These are phyloP conservation scores for Phylloscopus trochiloides DNA, from an alignment of 2,113 vertebrate species.

Conservation along the genomic window DNA sequence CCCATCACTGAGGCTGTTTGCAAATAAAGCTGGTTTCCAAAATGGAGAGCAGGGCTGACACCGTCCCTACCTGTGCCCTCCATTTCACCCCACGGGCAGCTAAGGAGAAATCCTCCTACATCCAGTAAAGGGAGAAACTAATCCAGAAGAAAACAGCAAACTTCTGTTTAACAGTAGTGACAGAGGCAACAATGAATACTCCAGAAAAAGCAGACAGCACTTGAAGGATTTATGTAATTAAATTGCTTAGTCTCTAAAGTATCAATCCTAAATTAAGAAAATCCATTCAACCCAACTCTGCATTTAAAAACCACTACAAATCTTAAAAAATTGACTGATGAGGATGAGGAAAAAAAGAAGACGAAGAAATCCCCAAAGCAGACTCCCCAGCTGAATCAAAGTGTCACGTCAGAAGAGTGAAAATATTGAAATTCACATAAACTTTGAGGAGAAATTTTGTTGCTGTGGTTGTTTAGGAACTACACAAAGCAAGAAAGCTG, in stretches of 20 bases:
- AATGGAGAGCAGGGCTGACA: background rate
- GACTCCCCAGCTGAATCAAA: background rate
- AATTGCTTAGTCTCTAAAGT: background rate
- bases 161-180: background rate
- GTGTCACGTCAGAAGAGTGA: background rate
- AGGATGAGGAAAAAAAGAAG: background rate
- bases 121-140: background rate
- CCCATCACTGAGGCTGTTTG: background rate
- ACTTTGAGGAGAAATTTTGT: background rate
- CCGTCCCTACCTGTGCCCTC: background rate
- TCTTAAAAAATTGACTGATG: background rate
- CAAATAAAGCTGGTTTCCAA: background rate
- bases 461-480: background rate
- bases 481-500: background rate
- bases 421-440: background rate
- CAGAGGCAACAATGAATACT: background rate
- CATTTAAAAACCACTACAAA: background rate
- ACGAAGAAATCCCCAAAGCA: background rate
- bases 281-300: background rate
- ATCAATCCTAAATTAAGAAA: background rate
- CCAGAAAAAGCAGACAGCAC: background rate
- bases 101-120: background rate
- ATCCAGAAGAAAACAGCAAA: background rate
- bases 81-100: background rate
- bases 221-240: background rate